Percentiles rank a stretch among this genome's conserved stretches.
Evolutionary conservation across 2,113 vertebrate genomes (phyloP).

Genomic region (Caracal caracal): DNA sequence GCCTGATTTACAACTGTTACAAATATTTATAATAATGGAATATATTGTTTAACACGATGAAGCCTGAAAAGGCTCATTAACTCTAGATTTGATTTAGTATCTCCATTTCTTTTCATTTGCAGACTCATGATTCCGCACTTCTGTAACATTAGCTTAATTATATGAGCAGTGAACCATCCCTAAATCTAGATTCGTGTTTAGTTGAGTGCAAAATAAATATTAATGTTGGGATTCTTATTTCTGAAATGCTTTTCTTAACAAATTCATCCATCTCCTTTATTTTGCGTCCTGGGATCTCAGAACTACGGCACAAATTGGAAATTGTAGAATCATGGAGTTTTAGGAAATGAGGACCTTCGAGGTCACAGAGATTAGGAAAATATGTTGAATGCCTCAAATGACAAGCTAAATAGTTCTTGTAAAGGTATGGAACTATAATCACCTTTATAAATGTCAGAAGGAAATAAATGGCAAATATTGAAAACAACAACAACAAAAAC

Average conservation of each 20-base stretch:
- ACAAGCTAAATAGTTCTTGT: neutral
- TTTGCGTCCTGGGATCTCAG: slow-evolving; percentile 52
- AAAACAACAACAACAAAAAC: neutral
- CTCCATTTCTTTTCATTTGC: slow-evolving; percentile 61
- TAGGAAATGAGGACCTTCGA: neutral
- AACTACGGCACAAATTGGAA: neutral
- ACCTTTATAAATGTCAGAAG: neutral
- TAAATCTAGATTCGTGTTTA: slow-evolving; percentile 45
- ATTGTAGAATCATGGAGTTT: neutral
- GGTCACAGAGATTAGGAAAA: slow-evolving; percentile 10
- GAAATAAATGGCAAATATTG: neutral
- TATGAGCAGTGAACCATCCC: slow-evolving; percentile 53
- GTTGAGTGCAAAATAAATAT: slow-evolving; percentile 69
- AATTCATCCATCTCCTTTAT: neutral
- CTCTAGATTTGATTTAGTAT: slow-evolving; percentile 57
- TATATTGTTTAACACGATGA: slow-evolving; percentile 62
- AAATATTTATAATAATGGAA: slow-evolving; percentile 68
- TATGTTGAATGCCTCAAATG: neutral
- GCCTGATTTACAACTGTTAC: slow-evolving; percentile 33
- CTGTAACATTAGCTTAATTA: slow-evolving; percentile 60
- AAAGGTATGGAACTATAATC: neutral
- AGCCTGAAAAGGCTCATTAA: slow-evolving; percentile 59
- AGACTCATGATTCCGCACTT: slow-evolving; percentile 53
- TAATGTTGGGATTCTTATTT: slow-evolving; percentile 60
- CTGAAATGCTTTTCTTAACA: slow-evolving; percentile 51